Percentiles rank a stretch among this genome's conserved stretches.
phyloP scores from a whole-genome alignment of 2,113 vertebrate genomes.

The Sterrhoptilus dennistouni region DNA sequence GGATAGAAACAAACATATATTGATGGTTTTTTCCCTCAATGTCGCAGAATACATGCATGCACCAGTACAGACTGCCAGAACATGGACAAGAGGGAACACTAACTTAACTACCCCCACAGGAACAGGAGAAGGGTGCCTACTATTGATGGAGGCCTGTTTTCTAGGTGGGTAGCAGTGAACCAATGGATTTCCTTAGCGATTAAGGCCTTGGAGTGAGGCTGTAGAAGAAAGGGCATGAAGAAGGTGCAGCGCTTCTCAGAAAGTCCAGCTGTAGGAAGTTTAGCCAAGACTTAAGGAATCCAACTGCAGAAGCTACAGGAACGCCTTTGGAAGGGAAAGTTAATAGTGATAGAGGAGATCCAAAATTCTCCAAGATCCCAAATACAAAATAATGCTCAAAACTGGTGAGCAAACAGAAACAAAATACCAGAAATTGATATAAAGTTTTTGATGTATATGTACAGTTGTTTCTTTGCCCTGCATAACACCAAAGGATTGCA shows the following conservation, averaged over 20 bases:
- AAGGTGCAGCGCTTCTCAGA: not conserved
- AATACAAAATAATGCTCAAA: not conserved
- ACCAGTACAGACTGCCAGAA: not conserved
- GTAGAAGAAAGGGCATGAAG: not conserved
- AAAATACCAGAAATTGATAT: not conserved
- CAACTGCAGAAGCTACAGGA: not conserved
- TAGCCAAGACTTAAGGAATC: not conserved
- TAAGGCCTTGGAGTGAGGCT: not conserved
- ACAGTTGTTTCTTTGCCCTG: not conserved
- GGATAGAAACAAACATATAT: not conserved
- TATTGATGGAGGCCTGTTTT: not conserved
- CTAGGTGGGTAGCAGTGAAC: not conserved
- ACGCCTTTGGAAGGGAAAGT: not conserved
- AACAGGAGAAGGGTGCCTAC: not conserved
- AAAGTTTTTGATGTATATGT: fast-evolving
- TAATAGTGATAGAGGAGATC: not conserved
- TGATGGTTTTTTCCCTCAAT: fast-evolving
- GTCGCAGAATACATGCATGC: not conserved
- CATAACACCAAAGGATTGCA: fast-evolving
- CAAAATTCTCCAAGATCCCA: not conserved
- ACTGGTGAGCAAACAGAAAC: not conserved
- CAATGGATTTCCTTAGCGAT: not conserved
- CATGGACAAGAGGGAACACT: not conserved
- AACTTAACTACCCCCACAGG: no score
- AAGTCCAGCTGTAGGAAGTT: not conserved